A percentile compares a stretch with the other conserved stretches of the same genome.
Evolutionary conservation across 23 tunicate species (phyloP).

Genomic region (Diplosoma virens): DNA sequence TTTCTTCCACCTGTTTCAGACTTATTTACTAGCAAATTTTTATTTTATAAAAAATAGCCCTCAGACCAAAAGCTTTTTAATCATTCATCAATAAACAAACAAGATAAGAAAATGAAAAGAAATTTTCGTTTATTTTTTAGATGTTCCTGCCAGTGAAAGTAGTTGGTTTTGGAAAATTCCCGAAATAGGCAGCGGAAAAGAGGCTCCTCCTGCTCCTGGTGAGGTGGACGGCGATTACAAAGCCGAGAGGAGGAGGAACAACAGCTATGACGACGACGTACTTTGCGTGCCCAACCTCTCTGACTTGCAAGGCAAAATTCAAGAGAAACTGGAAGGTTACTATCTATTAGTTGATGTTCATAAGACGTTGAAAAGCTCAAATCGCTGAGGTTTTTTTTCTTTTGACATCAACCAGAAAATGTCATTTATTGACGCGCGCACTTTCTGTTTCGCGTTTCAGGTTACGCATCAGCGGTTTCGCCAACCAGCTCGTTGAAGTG

Average conservation of each 20-base stretch:
- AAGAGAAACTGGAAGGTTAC: slow-evolving; percentile 50
- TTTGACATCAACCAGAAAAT: too few species aligned
- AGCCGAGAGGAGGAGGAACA: slow-evolving; percentile 30
- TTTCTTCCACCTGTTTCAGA: too few species aligned
- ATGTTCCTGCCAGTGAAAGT: slow-evolving; percentile 18
- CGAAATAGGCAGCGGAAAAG: slow-evolving; percentile 4
- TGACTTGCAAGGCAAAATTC: slow-evolving; percentile 23
- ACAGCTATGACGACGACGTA: slow-evolving; percentile 43
- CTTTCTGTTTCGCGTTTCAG: too few species aligned
- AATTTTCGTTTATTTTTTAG: slow-evolving; percentile 3
- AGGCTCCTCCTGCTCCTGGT: not conserved
- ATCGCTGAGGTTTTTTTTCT: too few species aligned
- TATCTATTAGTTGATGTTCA: too few species aligned
- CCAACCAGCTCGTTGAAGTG: slow-evolving; percentile 68
- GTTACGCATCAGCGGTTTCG: slow-evolving; percentile 26
- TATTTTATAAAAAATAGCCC: too few species aligned
- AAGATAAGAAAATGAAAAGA: too few species aligned
- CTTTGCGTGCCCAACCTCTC: not conserved
- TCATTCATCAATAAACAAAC: too few species aligned
- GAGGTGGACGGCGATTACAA: not conserved
- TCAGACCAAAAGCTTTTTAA: too few species aligned
- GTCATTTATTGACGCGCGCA: too few species aligned
- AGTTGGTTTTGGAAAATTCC: slow-evolving; percentile 40
- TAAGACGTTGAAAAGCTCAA: too few species aligned
- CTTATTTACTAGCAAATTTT: too few species aligned